Percentiles rank a stretch among this genome's conserved stretches.
Evolutionary conservation across 2,113 vertebrate genomes (phyloP).

Genomic region (Pomatostomus ruficeps): DNA sequence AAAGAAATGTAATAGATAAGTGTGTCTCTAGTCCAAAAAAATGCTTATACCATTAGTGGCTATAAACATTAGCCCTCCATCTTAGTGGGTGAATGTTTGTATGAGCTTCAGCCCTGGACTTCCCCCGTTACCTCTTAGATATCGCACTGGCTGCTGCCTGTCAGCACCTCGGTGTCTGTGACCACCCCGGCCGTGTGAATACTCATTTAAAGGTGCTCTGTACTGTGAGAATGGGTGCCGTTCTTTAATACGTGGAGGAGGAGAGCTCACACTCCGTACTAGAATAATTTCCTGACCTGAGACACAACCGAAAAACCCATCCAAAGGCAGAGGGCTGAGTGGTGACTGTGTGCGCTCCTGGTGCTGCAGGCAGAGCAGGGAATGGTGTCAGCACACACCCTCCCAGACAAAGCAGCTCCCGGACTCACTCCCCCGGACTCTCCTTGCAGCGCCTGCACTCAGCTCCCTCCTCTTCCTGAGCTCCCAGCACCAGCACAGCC

Average conservation of each 20-base stretch:
- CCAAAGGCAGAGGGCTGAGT: not conserved
- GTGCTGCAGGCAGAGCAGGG: not conserved
- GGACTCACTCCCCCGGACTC: not conserved
- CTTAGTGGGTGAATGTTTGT: not conserved
- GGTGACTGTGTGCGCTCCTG: not conserved
- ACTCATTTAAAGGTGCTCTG: not conserved
- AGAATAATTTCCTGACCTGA: not conserved
- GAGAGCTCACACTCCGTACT: not conserved
- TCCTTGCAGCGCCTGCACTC: fast-evolving
- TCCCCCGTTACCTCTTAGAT: not conserved
- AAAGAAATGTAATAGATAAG: not conserved
- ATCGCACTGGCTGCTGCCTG: not conserved
- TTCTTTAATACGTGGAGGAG: fast-evolving
- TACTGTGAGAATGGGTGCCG: fast-evolving
- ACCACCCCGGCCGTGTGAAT: not conserved
- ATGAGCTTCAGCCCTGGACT: not conserved
- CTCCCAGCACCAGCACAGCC: not conserved
- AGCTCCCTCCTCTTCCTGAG: not conserved
- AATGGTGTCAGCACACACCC: not conserved
- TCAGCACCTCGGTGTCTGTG: not conserved
- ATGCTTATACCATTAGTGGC: not conserved
- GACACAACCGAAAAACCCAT: not conserved
- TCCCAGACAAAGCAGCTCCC: not conserved
- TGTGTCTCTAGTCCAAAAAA: not conserved
- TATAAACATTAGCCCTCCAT: not conserved